Conservation (phyloP, 2,888 invertebrate species). For the Loripinus fragilis region DNA sequence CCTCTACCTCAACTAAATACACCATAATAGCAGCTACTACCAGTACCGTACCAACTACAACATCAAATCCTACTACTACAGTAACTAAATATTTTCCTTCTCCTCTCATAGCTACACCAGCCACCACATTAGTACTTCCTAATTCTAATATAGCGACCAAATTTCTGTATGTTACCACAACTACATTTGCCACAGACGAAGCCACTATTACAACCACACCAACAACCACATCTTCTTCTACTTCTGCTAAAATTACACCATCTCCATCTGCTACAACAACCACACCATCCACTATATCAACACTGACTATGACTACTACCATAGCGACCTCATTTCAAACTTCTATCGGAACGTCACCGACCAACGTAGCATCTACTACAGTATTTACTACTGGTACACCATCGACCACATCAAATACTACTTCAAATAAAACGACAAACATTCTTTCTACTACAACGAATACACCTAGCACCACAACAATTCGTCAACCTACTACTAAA, state of each 20-base stretch:
- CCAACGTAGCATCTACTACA: not conserved
- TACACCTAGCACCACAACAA: not conserved
- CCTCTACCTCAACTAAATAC: not conserved
- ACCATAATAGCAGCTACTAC: not conserved
- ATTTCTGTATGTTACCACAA: not conserved
- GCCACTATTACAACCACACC: not conserved
- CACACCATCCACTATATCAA: not conserved
- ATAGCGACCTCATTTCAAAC: not conserved
- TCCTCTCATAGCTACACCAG: not conserved
- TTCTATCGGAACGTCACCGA: not conserved
- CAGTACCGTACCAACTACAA: not conserved
- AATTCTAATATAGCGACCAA: not conserved
- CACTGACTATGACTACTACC: not conserved
- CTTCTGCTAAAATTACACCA: not conserved
- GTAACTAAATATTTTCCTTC: not conserved
- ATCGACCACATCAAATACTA: too few relatives aligned
- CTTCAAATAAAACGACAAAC: too few relatives aligned
- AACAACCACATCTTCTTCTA: not conserved
- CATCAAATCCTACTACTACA: not conserved
- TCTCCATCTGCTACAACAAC: not conserved
- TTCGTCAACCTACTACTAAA: not conserved
- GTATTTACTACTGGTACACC: too few relatives aligned
- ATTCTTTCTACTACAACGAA: not conserved
- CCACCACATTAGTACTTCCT: not conserved
- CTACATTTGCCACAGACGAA: not conserved